Conservation (phyloP, 2,888 invertebrate species). For the Atherix ibis region DNA sequence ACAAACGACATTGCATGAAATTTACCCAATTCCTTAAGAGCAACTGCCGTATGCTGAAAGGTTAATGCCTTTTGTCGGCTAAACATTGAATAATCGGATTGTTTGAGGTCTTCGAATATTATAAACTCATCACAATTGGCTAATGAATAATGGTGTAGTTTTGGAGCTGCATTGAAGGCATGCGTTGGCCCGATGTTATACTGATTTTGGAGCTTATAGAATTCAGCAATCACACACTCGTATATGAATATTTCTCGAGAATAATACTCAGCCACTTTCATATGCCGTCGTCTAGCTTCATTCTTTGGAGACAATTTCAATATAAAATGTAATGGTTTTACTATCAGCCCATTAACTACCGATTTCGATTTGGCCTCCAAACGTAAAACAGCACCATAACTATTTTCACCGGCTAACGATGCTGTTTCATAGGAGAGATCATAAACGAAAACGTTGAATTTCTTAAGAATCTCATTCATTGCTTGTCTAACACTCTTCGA, state of each 20-base stretch:
- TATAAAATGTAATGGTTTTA: slow-evolving; percentile 10
- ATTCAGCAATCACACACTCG: slow-evolving; percentile 17
- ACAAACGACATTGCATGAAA: slow-evolving; percentile 35
- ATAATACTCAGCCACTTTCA: slow-evolving; percentile 20
- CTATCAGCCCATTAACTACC: not conserved
- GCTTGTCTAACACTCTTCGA: too few relatives aligned
- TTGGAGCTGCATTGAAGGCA: slow-evolving; percentile 12
- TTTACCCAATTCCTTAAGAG: slow-evolving; percentile 32
- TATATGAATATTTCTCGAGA: slow-evolving; percentile 23
- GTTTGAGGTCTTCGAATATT: slow-evolving; percentile 20
- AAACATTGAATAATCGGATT: slow-evolving; percentile 15
- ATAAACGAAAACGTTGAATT: too few relatives aligned
- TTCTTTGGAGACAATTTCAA: slow-evolving; percentile 22
- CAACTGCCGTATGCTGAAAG: slow-evolving; percentile 26
- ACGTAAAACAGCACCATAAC: slow-evolving; percentile 16
- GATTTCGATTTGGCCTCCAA: slow-evolving; percentile 6
- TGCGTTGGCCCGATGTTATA: slow-evolving; percentile 1
- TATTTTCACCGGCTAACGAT: slow-evolving; percentile 16
- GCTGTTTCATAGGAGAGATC: too few relatives aligned
- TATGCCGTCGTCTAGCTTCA: slow-evolving; percentile 19
- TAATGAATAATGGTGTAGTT: slow-evolving; percentile 16
- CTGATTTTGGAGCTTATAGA: slow-evolving; percentile 9
- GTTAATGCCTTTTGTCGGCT: slow-evolving; percentile 27
- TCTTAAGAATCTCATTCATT: too few relatives aligned
- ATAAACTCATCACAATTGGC: slow-evolving; percentile 18